Percentiles rank a stretch among this genome's conserved stretches.
Evolutionary conservation across 2,113 vertebrate species (phyloP).

Genomic region (Calonectris borealis): DNA sequence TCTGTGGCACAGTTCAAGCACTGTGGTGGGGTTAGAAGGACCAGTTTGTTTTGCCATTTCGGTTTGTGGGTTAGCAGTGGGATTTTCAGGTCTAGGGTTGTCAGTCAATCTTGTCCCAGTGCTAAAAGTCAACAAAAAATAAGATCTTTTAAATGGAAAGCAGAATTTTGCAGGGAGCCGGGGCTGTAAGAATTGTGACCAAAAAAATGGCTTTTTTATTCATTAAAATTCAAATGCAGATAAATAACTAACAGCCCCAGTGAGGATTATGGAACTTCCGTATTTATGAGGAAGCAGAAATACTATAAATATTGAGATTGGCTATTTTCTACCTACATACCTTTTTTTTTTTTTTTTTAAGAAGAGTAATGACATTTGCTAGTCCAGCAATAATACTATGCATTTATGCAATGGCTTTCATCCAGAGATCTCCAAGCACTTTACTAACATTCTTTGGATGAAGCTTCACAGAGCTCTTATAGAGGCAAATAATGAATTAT

Average conservation of each 20-base stretch:
- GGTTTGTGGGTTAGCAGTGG: neutral
- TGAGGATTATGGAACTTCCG: slow-evolving; percentile 33
- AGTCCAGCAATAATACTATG: slow-evolving; percentile 23
- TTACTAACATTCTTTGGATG: neutral
- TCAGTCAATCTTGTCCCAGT: neutral
- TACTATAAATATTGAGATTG: slow-evolving; percentile 68
- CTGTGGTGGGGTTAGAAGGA: neutral
- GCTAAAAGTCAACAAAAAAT: neutral
- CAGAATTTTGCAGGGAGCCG: neutral
- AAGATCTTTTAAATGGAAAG: slow-evolving; percentile 48
- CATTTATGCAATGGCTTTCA: slow-evolving; percentile 51
- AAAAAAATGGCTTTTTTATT: slow-evolving; percentile 29
- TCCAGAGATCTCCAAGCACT: slow-evolving; percentile 3
- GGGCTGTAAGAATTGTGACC: neutral
- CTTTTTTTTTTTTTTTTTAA: neutral
- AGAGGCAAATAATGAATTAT: slow-evolving; percentile 14
- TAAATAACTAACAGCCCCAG: slow-evolving; percentile 40
- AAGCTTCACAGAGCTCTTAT: neutral
- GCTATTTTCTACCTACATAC: slow-evolving; percentile 56
- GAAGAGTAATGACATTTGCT: slow-evolving; percentile 32
- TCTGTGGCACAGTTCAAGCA: neutral
- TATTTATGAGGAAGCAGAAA: slow-evolving; percentile 51
- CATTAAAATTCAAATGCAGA: slow-evolving; percentile 64
- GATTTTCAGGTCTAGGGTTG: neutral
- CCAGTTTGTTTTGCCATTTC: neutral